A percentile compares a stretch with the other conserved stretches of the same genome.
Conservation (phyloP, 2,888 invertebrate species). For the Dicroscelio sp. region DNA sequence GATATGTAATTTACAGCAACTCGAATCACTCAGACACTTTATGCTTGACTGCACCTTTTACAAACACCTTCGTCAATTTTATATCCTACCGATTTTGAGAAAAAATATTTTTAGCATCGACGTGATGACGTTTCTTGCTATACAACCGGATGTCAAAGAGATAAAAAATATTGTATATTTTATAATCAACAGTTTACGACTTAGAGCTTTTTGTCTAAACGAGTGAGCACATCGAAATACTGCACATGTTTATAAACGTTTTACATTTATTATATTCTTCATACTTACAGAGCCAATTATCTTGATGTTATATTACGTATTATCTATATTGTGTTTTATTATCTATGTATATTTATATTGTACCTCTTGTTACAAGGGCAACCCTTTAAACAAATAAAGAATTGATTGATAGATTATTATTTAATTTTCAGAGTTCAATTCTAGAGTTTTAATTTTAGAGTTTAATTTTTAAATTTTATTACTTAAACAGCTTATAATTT, state of each 20-base stretch:
- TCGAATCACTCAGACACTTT: neutral
- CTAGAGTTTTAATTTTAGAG: too few species aligned
- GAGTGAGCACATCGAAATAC: too few species aligned
- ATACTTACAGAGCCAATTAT: too few species aligned
- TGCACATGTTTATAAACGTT: too few species aligned
- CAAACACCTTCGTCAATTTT: neutral
- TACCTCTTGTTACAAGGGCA: neutral
- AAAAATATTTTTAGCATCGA: neutral
- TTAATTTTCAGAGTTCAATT: too few species aligned
- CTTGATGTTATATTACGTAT: neutral
- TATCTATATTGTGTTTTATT: neutral
- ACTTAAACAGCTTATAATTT: too few species aligned
- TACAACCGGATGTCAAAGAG: neutral
- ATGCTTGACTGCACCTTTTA: neutral
- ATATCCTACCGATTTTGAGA: neutral
- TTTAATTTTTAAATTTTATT: too few species aligned
- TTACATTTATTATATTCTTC: too few species aligned
- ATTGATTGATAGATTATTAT: too few species aligned
- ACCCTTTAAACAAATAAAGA: neutral
- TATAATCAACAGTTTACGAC: neutral
- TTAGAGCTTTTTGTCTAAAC: neutral
- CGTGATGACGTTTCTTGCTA: neutral
- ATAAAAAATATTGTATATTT: slow-evolving; percentile 10
- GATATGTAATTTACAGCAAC: neutral
- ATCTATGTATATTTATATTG: neutral